These are phyloP conservation scores for Parauchenoglanis ngamensis DNA, from an alignment of 2,797 vertebrate species.

Conservation along the genomic window DNA sequence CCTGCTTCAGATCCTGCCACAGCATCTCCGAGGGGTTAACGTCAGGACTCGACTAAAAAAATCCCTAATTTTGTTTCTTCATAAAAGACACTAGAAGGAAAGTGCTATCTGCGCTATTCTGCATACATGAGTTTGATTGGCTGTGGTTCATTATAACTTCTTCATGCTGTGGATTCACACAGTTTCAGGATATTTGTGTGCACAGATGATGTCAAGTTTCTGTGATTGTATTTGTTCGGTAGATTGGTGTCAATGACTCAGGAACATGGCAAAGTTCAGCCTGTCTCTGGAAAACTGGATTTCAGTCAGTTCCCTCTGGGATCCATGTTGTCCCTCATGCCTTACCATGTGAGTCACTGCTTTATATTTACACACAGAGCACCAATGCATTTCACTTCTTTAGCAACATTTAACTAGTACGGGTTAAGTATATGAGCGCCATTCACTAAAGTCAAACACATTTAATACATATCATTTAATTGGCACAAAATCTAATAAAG, in stretches of 20 bases:
- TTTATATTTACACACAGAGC: background rate
- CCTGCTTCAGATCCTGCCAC: background rate
- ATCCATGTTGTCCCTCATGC: conserved; percentile 74
- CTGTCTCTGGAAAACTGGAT: conserved; percentile 73
- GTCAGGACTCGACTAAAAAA: background rate
- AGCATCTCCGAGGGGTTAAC: background rate
- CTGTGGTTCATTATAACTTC: background rate
- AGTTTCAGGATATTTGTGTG: background rate
- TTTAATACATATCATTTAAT: background rate
- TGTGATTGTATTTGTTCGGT: background rate
- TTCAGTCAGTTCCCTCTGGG: conserved; percentile 79
- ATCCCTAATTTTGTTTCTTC: background rate
- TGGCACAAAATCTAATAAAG: background rate
- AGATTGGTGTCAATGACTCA: conserved; percentile 84
- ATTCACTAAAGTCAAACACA: background rate
- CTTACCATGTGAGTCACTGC: conserved; percentile 78
- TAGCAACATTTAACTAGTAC: background rate
- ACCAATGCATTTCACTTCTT: background rate
- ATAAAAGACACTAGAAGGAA: background rate
- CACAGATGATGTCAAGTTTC: background rate
- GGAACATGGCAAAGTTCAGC: conserved; percentile 82
- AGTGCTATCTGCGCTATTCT: background rate
- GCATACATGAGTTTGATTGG: background rate
- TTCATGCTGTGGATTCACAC: background rate
- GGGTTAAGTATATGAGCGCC: background rate